These are phyloP conservation scores for Catonia carolina DNA, from an alignment of 2,888 invertebrate genomes.

Conservation along the genomic window DNA sequence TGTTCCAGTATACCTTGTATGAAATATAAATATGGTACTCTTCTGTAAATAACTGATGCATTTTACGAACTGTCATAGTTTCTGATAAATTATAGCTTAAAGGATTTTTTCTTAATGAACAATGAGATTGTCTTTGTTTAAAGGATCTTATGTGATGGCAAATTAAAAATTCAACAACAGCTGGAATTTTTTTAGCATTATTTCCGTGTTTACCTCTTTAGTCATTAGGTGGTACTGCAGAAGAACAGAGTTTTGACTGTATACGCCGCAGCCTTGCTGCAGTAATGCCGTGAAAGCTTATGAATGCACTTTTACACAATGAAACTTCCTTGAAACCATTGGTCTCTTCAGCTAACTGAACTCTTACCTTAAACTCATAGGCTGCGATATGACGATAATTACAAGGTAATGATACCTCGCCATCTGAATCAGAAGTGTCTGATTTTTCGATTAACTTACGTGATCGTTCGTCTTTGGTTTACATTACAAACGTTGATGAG, in stretches of 20 bases:
- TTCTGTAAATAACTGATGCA: slow-evolving; percentile 11
- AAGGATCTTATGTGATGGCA: slow-evolving; percentile 8
- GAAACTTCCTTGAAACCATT: slow-evolving; percentile 2
- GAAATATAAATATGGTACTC: slow-evolving; percentile 2
- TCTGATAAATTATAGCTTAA: slow-evolving; percentile 8
- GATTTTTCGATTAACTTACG: no score
- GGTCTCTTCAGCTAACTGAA: neutral
- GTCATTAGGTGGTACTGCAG: neutral
- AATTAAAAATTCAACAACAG: slow-evolving; percentile 8
- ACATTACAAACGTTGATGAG: neutral
- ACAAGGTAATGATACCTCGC: neutral
- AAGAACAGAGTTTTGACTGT: slow-evolving; percentile 4
- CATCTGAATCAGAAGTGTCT: slow-evolving; percentile 11
- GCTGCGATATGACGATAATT: slow-evolving; percentile 1
- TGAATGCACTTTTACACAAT: neutral
- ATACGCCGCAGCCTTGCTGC: slow-evolving; percentile 6
- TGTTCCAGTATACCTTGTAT: slow-evolving; percentile 11
- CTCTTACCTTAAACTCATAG: slow-evolving; percentile 9
- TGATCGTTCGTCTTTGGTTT: neutral
- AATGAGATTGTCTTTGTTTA: slow-evolving; percentile 11
- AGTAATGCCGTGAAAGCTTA: slow-evolving; percentile 4
- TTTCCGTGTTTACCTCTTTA: slow-evolving; percentile 6
- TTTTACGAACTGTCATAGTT: slow-evolving; percentile 10
- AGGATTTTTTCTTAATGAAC: slow-evolving; percentile 6
- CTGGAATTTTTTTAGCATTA: slow-evolving; percentile 4